Base-by-base conservation (phyloP, 2,113 vertebrate genomes). In the Symphodus melops region DNA sequence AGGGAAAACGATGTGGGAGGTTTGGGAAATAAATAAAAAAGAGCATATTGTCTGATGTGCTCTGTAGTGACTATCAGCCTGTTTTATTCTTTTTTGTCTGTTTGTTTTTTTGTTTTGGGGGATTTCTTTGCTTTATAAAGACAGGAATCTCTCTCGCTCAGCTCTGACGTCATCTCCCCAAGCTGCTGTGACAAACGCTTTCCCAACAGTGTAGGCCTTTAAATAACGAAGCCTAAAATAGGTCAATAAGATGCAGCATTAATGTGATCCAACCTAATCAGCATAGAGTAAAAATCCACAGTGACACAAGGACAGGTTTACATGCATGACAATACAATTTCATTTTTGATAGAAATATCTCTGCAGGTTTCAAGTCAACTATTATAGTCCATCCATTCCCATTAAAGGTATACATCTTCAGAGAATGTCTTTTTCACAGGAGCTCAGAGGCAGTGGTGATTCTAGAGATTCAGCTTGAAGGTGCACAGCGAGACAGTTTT, bases 41-140 rank as follows among this genome's bases (percentile, higher is more conserved):
- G 39, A 81, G 76, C n/a, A 17, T 57, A 75, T 73, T 49, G 59
- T 68, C 33, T 79, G 72, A 82, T 77, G 78, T 75, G 51, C 70
- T 82, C 23, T 6, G 58, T 49, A 1, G 68, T 75, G 80, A 86
- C 75, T 80, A 77, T 69, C 55, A 61, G 9, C 48, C 49, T 59
- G 66, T 59, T 76, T 67, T 66, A n/a, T 49, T 49, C 17, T 19
- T n/a, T 49, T n/a, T n/a, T 51, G n/a, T 10, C 1, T 52, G 37
- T 37, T 19, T n/a, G n/a, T n/a, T n/a, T 51, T 51, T 10, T 3
- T 52, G 37, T 37, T 17, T 56, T 53, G 21, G 42, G 49, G 23
- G 25, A 17, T 49, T 56, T 39, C 36, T 70, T 58, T 12, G 20
- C 11, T 68, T 73, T 48, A 33, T 17, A 57, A 36, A 84, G 10